These are phyloP conservation scores for Schizopygopsis pylzovi DNA, from an alignment of 2,797 vertebrate species.

Conservation along the genomic window DNA sequence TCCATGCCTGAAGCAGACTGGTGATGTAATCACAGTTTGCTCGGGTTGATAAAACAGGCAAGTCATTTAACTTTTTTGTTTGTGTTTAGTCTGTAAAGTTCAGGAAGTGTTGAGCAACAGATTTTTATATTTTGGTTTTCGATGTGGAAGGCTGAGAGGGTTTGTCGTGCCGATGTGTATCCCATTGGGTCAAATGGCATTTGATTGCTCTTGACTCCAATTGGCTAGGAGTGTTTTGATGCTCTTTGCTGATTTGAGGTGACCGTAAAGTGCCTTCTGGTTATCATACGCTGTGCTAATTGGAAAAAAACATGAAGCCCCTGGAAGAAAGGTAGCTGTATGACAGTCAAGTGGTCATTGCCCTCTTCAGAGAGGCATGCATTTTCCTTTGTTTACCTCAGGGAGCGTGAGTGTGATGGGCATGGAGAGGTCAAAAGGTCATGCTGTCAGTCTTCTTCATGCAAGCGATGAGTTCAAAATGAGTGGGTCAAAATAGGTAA, in stretches of 20 bases:
- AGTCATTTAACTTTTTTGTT: constrained; percentile 43
- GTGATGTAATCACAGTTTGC: constrained; percentile 39
- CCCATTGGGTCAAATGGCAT: constrained; percentile 1
- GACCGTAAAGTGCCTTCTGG: constrained; percentile 29
- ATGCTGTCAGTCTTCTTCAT: constrained; percentile 9
- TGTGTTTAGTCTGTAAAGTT: constrained; percentile 33
- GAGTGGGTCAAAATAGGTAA: constrained; percentile 12
- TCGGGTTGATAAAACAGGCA: constrained; percentile 39
- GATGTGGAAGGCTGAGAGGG: neutral
- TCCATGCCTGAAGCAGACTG: constrained; percentile 17
- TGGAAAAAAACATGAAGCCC: constrained; percentile 18
- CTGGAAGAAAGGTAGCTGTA: constrained; percentile 26
- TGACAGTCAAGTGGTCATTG: neutral
- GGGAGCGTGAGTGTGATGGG: neutral
- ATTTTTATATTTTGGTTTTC: constrained; percentile 5
- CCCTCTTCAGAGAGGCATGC: neutral
- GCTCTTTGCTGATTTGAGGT: constrained; percentile 38
- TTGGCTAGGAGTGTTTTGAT: constrained; percentile 4
- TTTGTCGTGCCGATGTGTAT: constrained; percentile 4
- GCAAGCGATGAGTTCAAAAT: neutral
- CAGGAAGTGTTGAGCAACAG: constrained; percentile 5
- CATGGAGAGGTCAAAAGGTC: constrained; percentile 38
- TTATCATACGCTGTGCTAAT: constrained; percentile 30
- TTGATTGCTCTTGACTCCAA: constrained; percentile 10
- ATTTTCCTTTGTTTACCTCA: constrained; percentile 27